Base-by-base conservation (phyloP, 53 echinoderm and acorn worm species). In the Antedon mediterranea region DNA sequence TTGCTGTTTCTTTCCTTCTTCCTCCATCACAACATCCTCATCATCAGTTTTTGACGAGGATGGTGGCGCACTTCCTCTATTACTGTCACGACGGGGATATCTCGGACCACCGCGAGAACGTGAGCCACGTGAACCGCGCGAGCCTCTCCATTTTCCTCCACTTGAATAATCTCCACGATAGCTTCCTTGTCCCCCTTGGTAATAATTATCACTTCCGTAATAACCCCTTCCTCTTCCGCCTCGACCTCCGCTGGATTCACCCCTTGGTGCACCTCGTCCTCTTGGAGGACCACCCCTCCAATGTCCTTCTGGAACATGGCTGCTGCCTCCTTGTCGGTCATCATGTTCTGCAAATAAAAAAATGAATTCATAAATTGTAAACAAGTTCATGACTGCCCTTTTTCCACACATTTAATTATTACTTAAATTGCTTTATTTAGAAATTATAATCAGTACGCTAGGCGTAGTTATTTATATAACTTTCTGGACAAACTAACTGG, bases 11-110 rank as follows among this genome's bases (percentile, higher is more conserved):
- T 23, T 57, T 8, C 57, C 86, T 37, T 74, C 79, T 29, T 87
- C 93, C 29, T 85, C 88, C 84, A 89, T 89, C 0, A 76, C 74
- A 31, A 87, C 84, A 85, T 92, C 92, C n/a, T 93, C 87, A 77
- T 90, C 89, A 26, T 85, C 81, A 26, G 90, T 30, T 77, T 88
- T 87, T 34, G 90, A 88, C 42, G 85, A 76, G 15, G 91, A 83
- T 37, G 33, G 78, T 7, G 89, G 89, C 23, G 57, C 57, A 57
- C 20, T 15, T 15, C 57, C 57, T 57, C 57, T 57, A 23, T 57
- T 23, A 57, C 23, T 5, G 41, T 13, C 57, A 57, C 20, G 57
- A 57, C 15, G 20, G 23, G 9, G 9, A 23, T 57, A 15, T 23
- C 57, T 57, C 23, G 57, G 57, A 26, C 57, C 57, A 11, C 23